Percentiles rank a stretch among this genome's conserved stretches.
phyloP scores from a whole-genome alignment of 2,113 vertebrate species.

The Tenrec ecaudatus region DNA sequence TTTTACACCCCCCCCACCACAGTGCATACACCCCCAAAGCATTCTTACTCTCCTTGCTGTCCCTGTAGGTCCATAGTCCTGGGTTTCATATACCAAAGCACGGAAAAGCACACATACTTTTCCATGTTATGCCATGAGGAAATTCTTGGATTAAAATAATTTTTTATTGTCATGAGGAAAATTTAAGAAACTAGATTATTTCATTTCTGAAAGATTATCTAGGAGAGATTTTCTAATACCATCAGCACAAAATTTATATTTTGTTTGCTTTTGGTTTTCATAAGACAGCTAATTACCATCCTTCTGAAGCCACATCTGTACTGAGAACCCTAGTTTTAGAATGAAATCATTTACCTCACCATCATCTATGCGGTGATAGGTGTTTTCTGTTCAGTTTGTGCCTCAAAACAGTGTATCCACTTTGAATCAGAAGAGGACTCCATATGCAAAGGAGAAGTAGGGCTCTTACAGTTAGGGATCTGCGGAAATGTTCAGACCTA shows the following conservation, averaged over 20 bases:
- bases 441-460: no score
- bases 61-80: no score
- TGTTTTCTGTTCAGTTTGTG: constrained; percentile 1
- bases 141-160: constrained; percentile 16
- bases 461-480: background rate
- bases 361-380: background rate
- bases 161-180: constrained; percentile 27
- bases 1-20: no score
- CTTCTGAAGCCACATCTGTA: background rate
- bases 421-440: background rate
- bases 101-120: no score
- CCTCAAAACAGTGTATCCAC: background rate
- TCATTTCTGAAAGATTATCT: constrained; percentile 4
- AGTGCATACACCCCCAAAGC: no score
- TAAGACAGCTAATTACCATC: background rate
- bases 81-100: no score
- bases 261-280: constrained; percentile 12
- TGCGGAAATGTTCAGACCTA: background rate
- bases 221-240: background rate
- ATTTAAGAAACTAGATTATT: background rate
- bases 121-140: background rate
- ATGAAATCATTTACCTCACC: background rate
- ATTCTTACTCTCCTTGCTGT: no score
- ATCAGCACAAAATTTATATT: background rate
- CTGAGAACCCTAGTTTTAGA: background rate